These are phyloP conservation scores for Macrosoma leucophasiata DNA, from an alignment of 2,888 invertebrate species.

Conservation along the genomic window DNA sequence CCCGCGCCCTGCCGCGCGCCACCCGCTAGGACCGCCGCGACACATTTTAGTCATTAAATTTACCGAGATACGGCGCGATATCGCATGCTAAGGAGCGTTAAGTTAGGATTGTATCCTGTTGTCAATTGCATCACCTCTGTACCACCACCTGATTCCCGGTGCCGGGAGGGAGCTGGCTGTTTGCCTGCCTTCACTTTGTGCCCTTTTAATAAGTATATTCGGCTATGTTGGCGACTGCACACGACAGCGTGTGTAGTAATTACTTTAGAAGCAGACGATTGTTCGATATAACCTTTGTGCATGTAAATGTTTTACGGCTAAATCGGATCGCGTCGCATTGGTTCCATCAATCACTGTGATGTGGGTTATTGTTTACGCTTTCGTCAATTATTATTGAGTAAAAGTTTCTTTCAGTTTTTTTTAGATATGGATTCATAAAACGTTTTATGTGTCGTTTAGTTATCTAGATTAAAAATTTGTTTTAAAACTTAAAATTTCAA, in stretches of 20 bases:
- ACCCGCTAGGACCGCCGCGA: slow-evolving; percentile 9
- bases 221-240: slow-evolving; percentile 33
- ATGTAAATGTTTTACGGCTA: slow-evolving; percentile 25
- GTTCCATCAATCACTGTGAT: slow-evolving; percentile 16
- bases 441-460: no score
- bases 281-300: slow-evolving; percentile 28
- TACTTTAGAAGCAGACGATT: slow-evolving; percentile 35
- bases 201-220: slow-evolving; percentile 35
- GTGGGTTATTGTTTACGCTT: no score
- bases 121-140: slow-evolving; percentile 36
- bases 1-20: slow-evolving; percentile 8
- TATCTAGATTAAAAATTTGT: no score
- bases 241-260: slow-evolving; percentile 39
- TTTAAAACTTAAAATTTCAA: no score
- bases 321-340: slow-evolving; percentile 27
- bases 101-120: slow-evolving; percentile 31
- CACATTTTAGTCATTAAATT: slow-evolving; percentile 27
- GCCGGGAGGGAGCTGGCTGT: slow-evolving; percentile 30
- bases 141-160: slow-evolving; percentile 39
- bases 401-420: no score
- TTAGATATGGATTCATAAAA: no score
- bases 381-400: no score
- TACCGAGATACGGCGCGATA: slow-evolving; percentile 24
- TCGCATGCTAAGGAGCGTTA: slow-evolving; percentile 22
- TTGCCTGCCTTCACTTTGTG: slow-evolving; percentile 35